Conservation (phyloP, 2,113 vertebrate genomes). For the Circaetus gallicus region DNA sequence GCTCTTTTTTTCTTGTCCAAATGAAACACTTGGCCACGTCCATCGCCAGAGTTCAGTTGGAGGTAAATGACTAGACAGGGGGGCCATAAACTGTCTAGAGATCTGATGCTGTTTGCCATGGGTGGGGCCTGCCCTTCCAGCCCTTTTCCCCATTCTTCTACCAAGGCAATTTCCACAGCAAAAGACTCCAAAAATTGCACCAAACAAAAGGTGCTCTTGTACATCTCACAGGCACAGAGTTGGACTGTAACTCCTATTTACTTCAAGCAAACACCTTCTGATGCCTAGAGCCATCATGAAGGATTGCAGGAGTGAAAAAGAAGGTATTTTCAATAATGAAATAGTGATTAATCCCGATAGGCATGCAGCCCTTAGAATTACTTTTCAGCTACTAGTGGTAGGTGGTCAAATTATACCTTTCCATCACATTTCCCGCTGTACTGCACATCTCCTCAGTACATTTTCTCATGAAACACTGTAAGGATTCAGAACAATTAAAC, state of each 20-base stretch:
- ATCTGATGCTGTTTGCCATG: neutral
- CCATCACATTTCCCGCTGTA: slow-evolving; percentile 57
- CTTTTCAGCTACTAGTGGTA: slow-evolving; percentile 64
- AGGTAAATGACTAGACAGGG: slow-evolving; percentile 79
- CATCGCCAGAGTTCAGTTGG: slow-evolving; percentile 75
- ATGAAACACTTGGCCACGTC: slow-evolving; percentile 64
- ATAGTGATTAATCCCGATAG: slow-evolving; percentile 61
- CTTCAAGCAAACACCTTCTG: neutral
- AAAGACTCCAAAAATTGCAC: neutral
- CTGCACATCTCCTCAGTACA: slow-evolving; percentile 49
- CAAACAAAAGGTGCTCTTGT: neutral
- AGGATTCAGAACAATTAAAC: slow-evolving; percentile 66
- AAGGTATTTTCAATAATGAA: slow-evolving; percentile 18
- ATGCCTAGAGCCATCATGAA: neutral
- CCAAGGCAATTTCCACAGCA: neutral
- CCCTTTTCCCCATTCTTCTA: neutral
- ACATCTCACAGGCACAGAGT: neutral
- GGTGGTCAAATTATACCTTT: slow-evolving; percentile 76
- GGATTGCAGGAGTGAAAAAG: neutral
- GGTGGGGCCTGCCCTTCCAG: neutral
- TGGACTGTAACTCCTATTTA: neutral
- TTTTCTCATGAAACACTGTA: slow-evolving; percentile 50
- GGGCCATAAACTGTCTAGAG: slow-evolving; percentile 80
- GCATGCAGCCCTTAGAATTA: slow-evolving; percentile 47
- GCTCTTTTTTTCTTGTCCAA: slow-evolving; percentile 37